Evolutionary conservation across 2,888 invertebrate genomes (phyloP).

Genomic region (Augochlorella aurata): DNA sequence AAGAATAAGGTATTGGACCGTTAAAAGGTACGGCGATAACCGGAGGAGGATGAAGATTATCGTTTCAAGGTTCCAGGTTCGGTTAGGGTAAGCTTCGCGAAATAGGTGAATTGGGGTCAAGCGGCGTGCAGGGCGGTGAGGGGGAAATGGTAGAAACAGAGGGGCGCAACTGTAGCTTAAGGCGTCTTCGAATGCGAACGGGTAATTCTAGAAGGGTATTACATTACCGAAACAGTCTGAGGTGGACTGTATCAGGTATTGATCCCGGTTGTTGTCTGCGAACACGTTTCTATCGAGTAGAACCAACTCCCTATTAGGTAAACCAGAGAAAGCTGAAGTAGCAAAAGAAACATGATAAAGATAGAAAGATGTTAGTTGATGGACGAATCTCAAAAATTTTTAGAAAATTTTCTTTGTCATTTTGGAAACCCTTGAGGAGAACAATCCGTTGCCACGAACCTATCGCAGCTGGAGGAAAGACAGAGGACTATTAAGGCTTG

Average conservation of each 20-base stretch:
- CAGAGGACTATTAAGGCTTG: slow-evolving; percentile 48
- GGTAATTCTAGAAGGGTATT: slow-evolving; percentile 78
- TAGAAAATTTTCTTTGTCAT: neutral
- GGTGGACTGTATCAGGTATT: slow-evolving; percentile 50
- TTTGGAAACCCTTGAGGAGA: neutral
- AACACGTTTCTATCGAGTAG: slow-evolving; percentile 35
- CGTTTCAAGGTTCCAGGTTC: neutral
- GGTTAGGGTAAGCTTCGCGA: neutral
- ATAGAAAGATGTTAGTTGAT: neutral
- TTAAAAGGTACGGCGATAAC: neutral
- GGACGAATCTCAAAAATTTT: slow-evolving; percentile 1
- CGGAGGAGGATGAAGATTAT: neutral
- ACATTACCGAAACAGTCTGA: slow-evolving; percentile 76
- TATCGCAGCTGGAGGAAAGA: neutral
- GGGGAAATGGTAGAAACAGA: slow-evolving; percentile 25
- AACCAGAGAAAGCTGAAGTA: slow-evolving; percentile 31
- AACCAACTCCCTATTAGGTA: slow-evolving; percentile 21
- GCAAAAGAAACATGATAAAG: neutral
- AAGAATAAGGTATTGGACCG: too few species aligned
- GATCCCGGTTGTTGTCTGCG: slow-evolving; percentile 37
- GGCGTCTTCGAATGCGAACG: slow-evolving; percentile 70
- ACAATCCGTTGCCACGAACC: neutral
- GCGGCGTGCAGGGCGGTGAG: neutral
- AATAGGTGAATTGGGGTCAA: slow-evolving; percentile 33
- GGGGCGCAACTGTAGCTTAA: slow-evolving; percentile 73